These are phyloP conservation scores for Leptinotarsa defecta DNA, from an alignment of 1,140 invertebrate species.

Conservation along the genomic window DNA sequence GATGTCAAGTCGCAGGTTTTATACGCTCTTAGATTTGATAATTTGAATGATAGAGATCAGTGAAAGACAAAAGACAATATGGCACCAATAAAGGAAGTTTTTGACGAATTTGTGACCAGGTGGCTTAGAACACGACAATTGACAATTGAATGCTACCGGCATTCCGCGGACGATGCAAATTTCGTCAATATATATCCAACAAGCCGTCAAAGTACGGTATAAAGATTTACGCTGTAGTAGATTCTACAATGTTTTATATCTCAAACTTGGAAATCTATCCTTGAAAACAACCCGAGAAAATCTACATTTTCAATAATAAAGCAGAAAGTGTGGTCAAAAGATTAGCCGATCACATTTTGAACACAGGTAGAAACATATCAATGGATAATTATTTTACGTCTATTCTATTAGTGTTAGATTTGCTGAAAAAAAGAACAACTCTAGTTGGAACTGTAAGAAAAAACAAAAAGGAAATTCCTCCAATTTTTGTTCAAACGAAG, in stretches of 20 bases:
- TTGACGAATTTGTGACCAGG: constrained; percentile 19
- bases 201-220: constrained; percentile 30
- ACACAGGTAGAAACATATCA: constrained; percentile 19
- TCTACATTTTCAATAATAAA: constrained; percentile 6
- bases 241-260: constrained; percentile 13
- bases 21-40: constrained; percentile 24
- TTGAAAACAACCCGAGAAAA: constrained; percentile 6
- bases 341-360: neutral
- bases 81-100: constrained; percentile 22
- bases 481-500: constrained; percentile 16
- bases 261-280: constrained; percentile 28
- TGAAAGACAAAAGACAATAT: constrained; percentile 11
- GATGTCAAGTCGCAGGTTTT: constrained; percentile 24
- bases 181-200: constrained; percentile 25
- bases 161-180: constrained; percentile 23
- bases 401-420: constrained; percentile 43
- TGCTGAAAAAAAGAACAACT: constrained; percentile 48
- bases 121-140: constrained; percentile 18
- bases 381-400: constrained; percentile 29
- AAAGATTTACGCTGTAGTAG: constrained; percentile 25
- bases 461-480: constrained; percentile 53
- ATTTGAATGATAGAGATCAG: constrained; percentile 20
- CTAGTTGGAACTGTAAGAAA: constrained; percentile 49
- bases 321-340: constrained; percentile 14
- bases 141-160: constrained; percentile 25